These are phyloP conservation scores for Zaprionus tsacasi DNA, from an alignment of 1,140 invertebrate genomes.

Conservation along the genomic window DNA sequence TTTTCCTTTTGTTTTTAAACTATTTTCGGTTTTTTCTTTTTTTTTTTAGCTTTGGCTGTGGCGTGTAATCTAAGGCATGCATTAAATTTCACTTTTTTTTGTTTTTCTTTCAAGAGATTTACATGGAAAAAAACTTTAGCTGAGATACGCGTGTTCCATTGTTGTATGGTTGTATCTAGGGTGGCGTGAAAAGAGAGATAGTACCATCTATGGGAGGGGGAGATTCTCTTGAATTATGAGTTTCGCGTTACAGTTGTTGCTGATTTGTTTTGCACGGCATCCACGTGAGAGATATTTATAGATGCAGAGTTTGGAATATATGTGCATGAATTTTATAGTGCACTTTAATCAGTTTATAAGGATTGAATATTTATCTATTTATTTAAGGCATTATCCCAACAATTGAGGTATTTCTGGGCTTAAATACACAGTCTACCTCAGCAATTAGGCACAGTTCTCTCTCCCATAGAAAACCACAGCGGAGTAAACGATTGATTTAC, in stretches of 20 bases:
- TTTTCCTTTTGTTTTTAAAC: neutral
- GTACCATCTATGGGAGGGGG: neutral
- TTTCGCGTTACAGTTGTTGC: slow-evolving; percentile 49
- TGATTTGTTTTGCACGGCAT: slow-evolving; percentile 3
- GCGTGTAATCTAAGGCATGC: slow-evolving; percentile 65
- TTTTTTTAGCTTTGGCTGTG: slow-evolving; percentile 13
- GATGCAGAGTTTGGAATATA: neutral
- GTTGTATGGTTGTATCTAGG: slow-evolving; percentile 8
- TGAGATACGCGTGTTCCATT: slow-evolving; percentile 24
- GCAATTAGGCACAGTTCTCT: slow-evolving; percentile 14
- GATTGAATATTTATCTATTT: neutral
- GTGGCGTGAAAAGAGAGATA: neutral
- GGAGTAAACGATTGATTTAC: slow-evolving; percentile 22
- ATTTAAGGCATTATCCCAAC: neutral
- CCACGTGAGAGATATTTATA: slow-evolving; percentile 48
- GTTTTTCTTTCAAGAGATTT: slow-evolving; percentile 43
- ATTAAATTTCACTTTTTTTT: slow-evolving; percentile 72
- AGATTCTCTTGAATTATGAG: slow-evolving; percentile 38
- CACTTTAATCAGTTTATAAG: neutral
- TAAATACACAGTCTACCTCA: neutral
- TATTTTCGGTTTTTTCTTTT: neutral
- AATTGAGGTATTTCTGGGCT: neutral
- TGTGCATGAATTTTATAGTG: neutral
- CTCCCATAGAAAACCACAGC: neutral
- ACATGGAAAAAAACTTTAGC: slow-evolving; percentile 49